Percentiles rank a stretch among this genome's conserved stretches.
These are phyloP conservation scores for Stomorhina lunata DNA, from an alignment of 2,888 invertebrate species.

Conservation along the genomic window DNA sequence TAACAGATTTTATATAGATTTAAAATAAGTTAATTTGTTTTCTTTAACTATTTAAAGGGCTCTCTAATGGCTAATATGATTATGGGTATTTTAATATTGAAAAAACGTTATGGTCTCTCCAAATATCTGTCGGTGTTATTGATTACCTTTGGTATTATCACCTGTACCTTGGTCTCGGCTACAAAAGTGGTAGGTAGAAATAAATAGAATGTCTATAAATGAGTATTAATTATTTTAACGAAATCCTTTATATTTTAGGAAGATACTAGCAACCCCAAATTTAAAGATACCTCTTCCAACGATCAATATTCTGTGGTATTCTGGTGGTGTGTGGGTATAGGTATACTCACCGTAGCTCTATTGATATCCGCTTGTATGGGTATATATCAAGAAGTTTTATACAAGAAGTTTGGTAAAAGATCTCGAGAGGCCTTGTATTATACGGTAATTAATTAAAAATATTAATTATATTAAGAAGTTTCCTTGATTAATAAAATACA, in stretches of 20 bases:
- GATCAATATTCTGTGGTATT: slow-evolving; percentile 79
- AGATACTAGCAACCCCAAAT: slow-evolving; percentile 83
- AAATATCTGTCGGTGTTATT: slow-evolving; percentile 95
- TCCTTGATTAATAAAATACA: slow-evolving; percentile 42
- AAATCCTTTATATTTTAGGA: slow-evolving; percentile 71
- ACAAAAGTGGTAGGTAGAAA: slow-evolving; percentile 80
- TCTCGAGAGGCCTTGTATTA: slow-evolving; percentile 93
- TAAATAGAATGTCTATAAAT: too few relatives aligned
- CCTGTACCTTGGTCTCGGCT: slow-evolving; percentile 93
- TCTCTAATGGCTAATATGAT: slow-evolving; percentile 98
- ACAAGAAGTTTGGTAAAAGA: slow-evolving; percentile 92
- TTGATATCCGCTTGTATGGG: slow-evolving; percentile 97
- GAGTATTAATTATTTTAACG: too few relatives aligned
- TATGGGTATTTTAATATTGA: slow-evolving; percentile 94
- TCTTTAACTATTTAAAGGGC: slow-evolving; percentile 80
- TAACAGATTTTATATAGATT: neutral
- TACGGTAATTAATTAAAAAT: slow-evolving; percentile 81
- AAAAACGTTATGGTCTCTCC: slow-evolving; percentile 88
- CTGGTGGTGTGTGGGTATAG: slow-evolving; percentile 88
- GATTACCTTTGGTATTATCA: slow-evolving; percentile 94
- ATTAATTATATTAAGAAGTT: neutral
- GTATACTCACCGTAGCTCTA: slow-evolving; percentile 91
- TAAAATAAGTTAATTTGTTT: neutral
- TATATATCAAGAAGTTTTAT: slow-evolving; percentile 94
- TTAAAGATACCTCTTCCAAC: slow-evolving; percentile 20